These are phyloP conservation scores for Vidua macroura DNA, from an alignment of 2,113 vertebrate species.

Conservation along the genomic window DNA sequence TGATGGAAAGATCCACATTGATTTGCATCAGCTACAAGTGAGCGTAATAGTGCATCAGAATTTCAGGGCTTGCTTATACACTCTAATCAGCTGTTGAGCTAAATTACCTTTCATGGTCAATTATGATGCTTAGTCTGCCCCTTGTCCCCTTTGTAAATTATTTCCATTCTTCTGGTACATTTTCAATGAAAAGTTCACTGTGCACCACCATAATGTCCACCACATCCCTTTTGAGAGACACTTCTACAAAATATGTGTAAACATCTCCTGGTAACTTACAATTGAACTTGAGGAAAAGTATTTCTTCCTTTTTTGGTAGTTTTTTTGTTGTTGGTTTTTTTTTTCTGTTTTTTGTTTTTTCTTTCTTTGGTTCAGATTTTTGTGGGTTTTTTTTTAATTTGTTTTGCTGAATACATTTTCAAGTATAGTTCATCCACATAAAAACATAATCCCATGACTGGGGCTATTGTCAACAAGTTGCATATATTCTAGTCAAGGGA, in stretches of 20 bases:
- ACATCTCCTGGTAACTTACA: fast-evolving
- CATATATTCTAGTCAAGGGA: neutral
- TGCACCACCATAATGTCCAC: neutral
- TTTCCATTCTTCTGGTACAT: neutral
- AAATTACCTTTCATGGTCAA: neutral
- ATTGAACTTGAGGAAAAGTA: neutral
- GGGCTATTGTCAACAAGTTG: neutral
- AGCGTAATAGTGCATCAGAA: neutral
- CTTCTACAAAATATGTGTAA: neutral
- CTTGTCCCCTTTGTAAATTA: neutral
- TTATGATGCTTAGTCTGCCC: neutral
- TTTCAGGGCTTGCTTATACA: neutral
- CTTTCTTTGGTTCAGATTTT: neutral
- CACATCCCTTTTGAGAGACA: neutral
- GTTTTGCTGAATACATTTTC: neutral
- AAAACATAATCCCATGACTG: neutral
- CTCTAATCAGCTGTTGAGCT: neutral
- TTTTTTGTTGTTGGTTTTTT: neutral
- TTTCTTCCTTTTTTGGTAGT: too few relatives aligned
- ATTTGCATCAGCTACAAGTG: neutral
- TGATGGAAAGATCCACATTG: neutral
- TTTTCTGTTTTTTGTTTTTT: too few relatives aligned
- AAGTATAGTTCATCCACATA: neutral
- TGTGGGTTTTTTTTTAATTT: neutral
- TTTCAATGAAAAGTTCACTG: neutral